Evolutionary conservation across 2,113 vertebrate species (phyloP).

Genomic region (Mastomys natalensis): DNA sequence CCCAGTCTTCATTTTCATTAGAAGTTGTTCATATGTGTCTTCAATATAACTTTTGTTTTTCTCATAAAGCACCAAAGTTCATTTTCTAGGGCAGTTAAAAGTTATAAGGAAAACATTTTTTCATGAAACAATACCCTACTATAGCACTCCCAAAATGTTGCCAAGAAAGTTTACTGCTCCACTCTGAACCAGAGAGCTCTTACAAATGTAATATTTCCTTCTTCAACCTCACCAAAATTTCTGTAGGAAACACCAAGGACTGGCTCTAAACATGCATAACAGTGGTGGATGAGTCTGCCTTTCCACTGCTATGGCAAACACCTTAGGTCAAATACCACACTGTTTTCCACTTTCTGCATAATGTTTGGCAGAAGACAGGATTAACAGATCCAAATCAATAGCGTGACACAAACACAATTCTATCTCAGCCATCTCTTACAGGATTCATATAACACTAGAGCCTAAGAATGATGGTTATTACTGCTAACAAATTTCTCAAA

Average conservation of each 20-base stretch:
- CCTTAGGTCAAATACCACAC: neutral
- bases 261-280: neutral
- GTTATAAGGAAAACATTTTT: neutral
- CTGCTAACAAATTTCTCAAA: neutral
- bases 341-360: too few relatives aligned
- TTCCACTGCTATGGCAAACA: neutral
- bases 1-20: neutral
- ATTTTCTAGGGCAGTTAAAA: neutral
- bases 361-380: neutral
- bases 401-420: neutral
- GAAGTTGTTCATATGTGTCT: neutral
- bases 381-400: neutral
- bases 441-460: neutral
- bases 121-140: neutral
- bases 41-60: neutral
- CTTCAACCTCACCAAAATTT: neutral
- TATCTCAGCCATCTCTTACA: neutral
- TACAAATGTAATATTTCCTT: neutral
- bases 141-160: neutral
- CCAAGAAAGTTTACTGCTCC: neutral
- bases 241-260: neutral
- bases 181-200: neutral
- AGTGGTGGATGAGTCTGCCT: neutral
- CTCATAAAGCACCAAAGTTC: neutral
- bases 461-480: too few relatives aligned